A percentile compares a stretch with the other conserved stretches of the same genome.
phyloP scores from a whole-genome alignment of 2,888 invertebrate species.

The Drosophila testacea region DNA sequence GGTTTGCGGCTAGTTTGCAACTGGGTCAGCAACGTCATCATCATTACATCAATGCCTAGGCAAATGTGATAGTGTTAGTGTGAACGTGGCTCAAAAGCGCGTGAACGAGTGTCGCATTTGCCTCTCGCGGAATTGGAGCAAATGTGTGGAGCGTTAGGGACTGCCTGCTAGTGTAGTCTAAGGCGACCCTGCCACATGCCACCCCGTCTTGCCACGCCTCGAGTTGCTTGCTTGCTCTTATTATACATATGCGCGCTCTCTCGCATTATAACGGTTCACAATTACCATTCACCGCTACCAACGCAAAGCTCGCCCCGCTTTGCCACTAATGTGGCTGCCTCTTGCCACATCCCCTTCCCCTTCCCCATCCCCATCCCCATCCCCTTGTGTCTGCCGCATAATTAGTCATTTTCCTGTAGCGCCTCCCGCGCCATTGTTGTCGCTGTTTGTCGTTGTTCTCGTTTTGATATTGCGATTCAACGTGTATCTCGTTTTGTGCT shows the following conservation, averaged over 20 bases:
- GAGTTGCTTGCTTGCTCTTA: constrained; percentile 58
- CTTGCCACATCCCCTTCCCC: constrained; percentile 16
- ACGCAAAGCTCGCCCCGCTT: constrained; percentile 61
- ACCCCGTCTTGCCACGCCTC: constrained; percentile 2
- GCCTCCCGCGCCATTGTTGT: constrained; percentile 75
- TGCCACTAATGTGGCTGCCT: constrained; percentile 70
- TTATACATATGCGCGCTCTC: constrained; percentile 67
- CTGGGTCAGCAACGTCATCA: constrained; percentile 63
- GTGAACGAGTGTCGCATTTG: constrained; percentile 71
- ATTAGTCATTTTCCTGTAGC: constrained; percentile 76
- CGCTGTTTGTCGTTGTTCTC: constrained; percentile 55
- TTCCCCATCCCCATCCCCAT: too few relatives aligned
- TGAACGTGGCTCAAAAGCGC: constrained; percentile 16
- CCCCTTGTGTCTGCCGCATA: constrained; percentile 53
- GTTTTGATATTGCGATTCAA: constrained; percentile 69
- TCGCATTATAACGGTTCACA: constrained; percentile 78
- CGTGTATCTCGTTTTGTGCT: constrained; percentile 61
- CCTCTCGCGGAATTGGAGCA: constrained; percentile 72
- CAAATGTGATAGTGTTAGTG: constrained; percentile 39
- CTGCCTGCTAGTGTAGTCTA: background rate
- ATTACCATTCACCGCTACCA: constrained; percentile 81
- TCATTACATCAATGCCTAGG: constrained; percentile 66
- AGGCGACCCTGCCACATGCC: constrained; percentile 20
- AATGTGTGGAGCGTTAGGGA: constrained; percentile 65
- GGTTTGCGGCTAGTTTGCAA: constrained; percentile 64